phyloP scores from a whole-genome alignment of 2,113 vertebrate species.

The Elephantulus edwardii region DNA sequence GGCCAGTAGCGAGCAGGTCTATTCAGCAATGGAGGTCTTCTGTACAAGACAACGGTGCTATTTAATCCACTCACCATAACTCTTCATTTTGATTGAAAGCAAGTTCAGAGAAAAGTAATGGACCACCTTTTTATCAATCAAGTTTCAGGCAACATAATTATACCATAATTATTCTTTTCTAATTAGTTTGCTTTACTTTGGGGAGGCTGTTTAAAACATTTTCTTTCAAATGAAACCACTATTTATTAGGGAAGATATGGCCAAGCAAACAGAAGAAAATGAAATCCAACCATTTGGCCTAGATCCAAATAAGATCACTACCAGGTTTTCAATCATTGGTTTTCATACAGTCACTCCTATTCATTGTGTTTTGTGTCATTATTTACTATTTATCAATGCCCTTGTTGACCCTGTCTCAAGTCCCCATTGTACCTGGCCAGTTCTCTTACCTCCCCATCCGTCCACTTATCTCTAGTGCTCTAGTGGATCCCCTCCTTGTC shows the following conservation, averaged over 20 bases:
- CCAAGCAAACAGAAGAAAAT: constrained; percentile 23
- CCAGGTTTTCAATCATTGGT: background rate
- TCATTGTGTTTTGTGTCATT: too few species aligned
- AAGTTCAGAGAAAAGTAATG: background rate
- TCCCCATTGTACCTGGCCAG: too few species aligned
- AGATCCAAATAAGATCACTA: background rate
- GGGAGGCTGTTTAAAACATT: background rate
- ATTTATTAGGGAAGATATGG: background rate
- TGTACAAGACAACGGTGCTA: background rate
- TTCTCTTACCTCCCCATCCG: too few species aligned
- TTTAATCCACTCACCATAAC: background rate
- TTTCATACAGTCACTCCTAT: too few species aligned
- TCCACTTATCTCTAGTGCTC: too few species aligned
- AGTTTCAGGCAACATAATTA: too few species aligned
- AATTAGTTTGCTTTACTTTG: constrained; percentile 12
- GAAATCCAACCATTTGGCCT: background rate
- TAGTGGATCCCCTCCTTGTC: too few species aligned
- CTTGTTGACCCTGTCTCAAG: too few species aligned
- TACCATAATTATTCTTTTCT: background rate
- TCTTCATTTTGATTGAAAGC: background rate
- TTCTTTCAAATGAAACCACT: background rate
- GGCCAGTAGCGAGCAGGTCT: background rate
- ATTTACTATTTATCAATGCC: too few species aligned
- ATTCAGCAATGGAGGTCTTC: background rate
- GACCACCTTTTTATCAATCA: background rate